phyloP scores from a whole-genome alignment of 2,113 vertebrate species.

The Coryphaenoides rupestris region DNA sequence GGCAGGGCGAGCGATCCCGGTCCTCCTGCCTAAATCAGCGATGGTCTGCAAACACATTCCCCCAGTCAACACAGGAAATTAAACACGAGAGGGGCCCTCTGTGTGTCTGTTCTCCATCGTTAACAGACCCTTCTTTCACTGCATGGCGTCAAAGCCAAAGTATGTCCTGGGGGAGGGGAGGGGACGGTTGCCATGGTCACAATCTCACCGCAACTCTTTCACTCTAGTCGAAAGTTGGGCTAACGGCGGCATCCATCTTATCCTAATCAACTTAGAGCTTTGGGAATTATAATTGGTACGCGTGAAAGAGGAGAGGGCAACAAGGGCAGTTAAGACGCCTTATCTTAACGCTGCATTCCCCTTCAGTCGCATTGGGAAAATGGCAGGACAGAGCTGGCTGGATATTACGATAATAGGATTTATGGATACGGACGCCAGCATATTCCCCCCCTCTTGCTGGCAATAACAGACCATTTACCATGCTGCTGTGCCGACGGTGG shows the following conservation, averaged over 20 bases:
- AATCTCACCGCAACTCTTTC: constrained; percentile 19
- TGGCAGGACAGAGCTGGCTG: constrained; percentile 23
- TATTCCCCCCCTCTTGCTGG: constrained; percentile 6
- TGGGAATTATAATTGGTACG: background rate
- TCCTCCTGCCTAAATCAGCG: constrained; percentile 21
- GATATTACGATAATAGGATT: constrained; percentile 30
- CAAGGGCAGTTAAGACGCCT: background rate
- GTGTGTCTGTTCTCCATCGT: constrained; percentile 26
- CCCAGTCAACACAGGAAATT: constrained; percentile 27
- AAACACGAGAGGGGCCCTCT: constrained; percentile 30
- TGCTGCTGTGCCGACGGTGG: constrained; percentile 41
- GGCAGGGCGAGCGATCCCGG: constrained; percentile 27
- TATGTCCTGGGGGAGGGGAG: background rate
- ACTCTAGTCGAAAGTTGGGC: constrained; percentile 15
- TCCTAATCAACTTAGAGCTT: constrained; percentile 1
- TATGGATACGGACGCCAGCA: constrained; percentile 14
- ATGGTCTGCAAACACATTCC: constrained; percentile 29
- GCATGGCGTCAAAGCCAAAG: constrained; percentile 28
- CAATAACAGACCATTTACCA: constrained; percentile 48
- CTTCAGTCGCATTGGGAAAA: constrained; percentile 30
- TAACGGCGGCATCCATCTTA: too few relatives aligned
- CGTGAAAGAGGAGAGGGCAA: background rate
- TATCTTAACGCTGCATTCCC: constrained; percentile 20
- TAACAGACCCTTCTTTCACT: constrained; percentile 40
- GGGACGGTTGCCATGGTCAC: constrained; percentile 28